Percentiles rank a stretch among this genome's conserved stretches.
These are phyloP conservation scores for Malurus melanocephalus DNA, from an alignment of 2,113 vertebrate genomes.

Conservation along the genomic window DNA sequence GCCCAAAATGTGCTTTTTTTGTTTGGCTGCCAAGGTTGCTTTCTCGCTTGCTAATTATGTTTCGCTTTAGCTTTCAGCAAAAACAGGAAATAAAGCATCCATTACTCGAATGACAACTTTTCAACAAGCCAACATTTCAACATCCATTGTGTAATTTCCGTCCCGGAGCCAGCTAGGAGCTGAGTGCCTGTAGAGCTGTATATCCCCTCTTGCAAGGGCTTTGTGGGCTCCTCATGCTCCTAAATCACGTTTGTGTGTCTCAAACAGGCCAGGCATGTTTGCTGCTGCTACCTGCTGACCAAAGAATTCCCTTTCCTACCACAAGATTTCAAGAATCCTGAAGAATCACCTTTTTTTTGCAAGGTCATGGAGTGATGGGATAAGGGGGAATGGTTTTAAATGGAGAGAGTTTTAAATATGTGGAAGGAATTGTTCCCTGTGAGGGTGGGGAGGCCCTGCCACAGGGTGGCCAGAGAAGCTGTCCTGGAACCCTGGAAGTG, in stretches of 20 bases:
- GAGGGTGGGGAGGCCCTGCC: not conserved
- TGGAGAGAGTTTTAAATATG: not conserved
- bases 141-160: slow-evolving; percentile 82
- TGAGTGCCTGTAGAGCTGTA: slow-evolving; percentile 59
- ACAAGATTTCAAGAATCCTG: not conserved
- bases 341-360: not conserved
- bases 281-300: not conserved
- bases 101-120: slow-evolving; percentile 81
- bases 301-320: not conserved
- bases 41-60: slow-evolving; percentile 78
- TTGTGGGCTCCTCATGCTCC: not conserved
- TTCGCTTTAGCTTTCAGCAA: slow-evolving; percentile 74
- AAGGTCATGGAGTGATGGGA: not conserved
- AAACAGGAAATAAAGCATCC: slow-evolving; percentile 83
- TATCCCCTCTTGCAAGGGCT: not conserved
- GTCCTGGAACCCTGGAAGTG: not conserved
- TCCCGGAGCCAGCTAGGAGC: slow-evolving; percentile 64
- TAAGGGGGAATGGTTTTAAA: not conserved
- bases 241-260: not conserved
- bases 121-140: slow-evolving; percentile 79
- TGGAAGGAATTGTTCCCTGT: not conserved
- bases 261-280: not conserved
- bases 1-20: slow-evolving; percentile 77
- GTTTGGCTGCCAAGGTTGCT: slow-evolving; percentile 74
- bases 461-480: not conserved